Percentiles rank a stretch among this genome's conserved stretches.
Evolutionary conservation across 2,113 vertebrate genomes (phyloP).

Genomic region (Labrus mixtus): DNA sequence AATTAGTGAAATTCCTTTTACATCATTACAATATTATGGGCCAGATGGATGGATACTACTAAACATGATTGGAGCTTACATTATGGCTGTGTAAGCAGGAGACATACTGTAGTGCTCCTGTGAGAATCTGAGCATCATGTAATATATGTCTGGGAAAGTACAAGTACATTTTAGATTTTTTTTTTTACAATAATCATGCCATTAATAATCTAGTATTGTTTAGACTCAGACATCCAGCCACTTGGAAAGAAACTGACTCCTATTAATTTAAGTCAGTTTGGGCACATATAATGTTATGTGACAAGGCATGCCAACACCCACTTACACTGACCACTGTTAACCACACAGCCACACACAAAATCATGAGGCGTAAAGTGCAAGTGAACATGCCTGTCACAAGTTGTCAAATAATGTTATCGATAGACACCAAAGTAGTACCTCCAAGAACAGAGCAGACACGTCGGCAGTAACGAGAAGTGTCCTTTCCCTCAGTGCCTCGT

Average conservation of each 20-base stretch:
- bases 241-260: conserved; percentile 59
- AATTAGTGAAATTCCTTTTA: conserved; percentile 29
- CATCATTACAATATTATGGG: conserved; percentile 31
- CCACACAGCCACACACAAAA: conserved; percentile 70
- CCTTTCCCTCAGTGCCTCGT: conserved; percentile 59
- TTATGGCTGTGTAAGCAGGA: conserved; percentile 43
- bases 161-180: conserved; percentile 34
- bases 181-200: conserved; percentile 68
- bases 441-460: conserved; percentile 64
- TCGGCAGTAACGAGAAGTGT: conserved; percentile 73
- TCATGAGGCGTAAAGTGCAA: conserved; percentile 73
- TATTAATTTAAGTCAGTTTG: conserved; percentile 70
- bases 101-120: conserved; percentile 27
- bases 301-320: conserved; percentile 75
- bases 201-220: conserved; percentile 68
- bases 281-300: conserved; percentile 66
- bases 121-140: conserved; percentile 14
- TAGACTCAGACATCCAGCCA: conserved; percentile 65
- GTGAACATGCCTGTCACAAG: conserved; percentile 68
- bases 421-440: conserved; percentile 67
- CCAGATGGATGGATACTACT: conserved; percentile 1
- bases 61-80: conserved; percentile 20
- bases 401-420: conserved; percentile 69
- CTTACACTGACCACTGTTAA: conserved; percentile 71
- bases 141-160: conserved; percentile 36